phyloP scores from a whole-genome alignment of 2,797 vertebrate genomes.

The Enteromius radiatus region DNA sequence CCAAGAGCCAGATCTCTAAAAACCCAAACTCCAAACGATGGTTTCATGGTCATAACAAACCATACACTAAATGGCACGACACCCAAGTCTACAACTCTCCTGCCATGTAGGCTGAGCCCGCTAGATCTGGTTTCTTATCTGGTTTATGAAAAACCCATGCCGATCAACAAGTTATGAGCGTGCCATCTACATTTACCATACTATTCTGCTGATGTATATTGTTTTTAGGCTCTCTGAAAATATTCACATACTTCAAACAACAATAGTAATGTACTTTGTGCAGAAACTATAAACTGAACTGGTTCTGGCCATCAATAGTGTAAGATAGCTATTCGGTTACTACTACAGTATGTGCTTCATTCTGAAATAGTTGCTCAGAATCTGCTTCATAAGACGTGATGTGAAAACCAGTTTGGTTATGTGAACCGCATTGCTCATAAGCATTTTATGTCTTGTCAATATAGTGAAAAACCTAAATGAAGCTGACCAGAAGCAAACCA shows the following conservation, averaged over 20 bases:
- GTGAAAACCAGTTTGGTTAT: neutral
- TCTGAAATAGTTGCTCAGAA: neutral
- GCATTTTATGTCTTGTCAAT: neutral
- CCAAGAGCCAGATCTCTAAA: neutral
- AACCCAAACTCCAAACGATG: neutral
- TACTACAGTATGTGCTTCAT: neutral
- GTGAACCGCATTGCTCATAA: neutral
- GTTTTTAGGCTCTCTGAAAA: neutral
- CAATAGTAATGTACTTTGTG: neutral
- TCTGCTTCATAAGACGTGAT: neutral
- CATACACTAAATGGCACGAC: slow-evolving; percentile 26
- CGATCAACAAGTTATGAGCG: neutral
- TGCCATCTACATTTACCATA: neutral
- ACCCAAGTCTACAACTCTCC: slow-evolving; percentile 23
- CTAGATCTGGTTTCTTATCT: neutral
- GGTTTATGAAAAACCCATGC: neutral
- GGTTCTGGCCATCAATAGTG: neutral
- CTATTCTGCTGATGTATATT: neutral
- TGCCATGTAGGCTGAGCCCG: slow-evolving; percentile 14
- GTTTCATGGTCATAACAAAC: slow-evolving; percentile 19
- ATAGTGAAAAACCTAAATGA: neutral
- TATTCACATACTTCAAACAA: neutral
- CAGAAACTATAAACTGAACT: neutral
- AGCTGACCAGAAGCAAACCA: neutral
- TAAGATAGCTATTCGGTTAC: too few species aligned